Evolutionary conservation across 2,797 vertebrate species (phyloP).

Genomic region (Lagocephalus sceleratus): DNA sequence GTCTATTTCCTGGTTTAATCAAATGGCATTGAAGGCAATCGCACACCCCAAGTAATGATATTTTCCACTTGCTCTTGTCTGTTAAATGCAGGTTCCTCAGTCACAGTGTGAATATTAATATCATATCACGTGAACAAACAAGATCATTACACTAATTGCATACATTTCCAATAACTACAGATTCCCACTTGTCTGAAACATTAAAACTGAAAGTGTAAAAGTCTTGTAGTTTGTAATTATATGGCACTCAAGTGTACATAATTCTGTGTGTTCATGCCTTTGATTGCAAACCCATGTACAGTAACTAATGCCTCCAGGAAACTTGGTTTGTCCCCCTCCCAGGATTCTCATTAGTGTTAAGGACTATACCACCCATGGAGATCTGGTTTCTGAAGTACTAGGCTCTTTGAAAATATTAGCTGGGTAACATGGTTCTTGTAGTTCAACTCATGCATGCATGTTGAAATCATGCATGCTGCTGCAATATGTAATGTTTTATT

Average conservation of each 20-base stretch:
- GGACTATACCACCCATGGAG: conserved; percentile 16
- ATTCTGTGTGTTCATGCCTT: background rate
- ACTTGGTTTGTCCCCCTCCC: conserved; percentile 5
- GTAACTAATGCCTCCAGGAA: conserved; percentile 10
- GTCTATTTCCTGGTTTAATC: conserved; percentile 33
- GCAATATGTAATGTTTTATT: conserved; percentile 1
- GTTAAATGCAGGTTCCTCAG: conserved; percentile 9
- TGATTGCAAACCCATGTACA: conserved; percentile 18
- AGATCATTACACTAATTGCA: too few relatives aligned
- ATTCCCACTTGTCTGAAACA: too few relatives aligned
- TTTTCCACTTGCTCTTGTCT: too few relatives aligned
- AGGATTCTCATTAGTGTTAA: conserved; percentile 32
- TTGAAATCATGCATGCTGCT: background rate
- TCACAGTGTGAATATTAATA: too few relatives aligned
- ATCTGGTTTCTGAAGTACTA: conserved; percentile 20
- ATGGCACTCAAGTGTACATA: background rate
- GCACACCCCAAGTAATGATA: too few relatives aligned
- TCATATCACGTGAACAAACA: too few relatives aligned
- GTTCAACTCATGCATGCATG: conserved; percentile 7
- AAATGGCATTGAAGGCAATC: too few relatives aligned
- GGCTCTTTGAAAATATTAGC: conserved; percentile 33
- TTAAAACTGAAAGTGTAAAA: background rate
- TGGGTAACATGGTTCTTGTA: conserved; percentile 4
- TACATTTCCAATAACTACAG: too few relatives aligned
- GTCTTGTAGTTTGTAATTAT: background rate